Percentiles rank a stretch among this genome's conserved stretches.
Conservation (phyloP, 2,113 vertebrate genomes). For the Amblyornis subalaris region DNA sequence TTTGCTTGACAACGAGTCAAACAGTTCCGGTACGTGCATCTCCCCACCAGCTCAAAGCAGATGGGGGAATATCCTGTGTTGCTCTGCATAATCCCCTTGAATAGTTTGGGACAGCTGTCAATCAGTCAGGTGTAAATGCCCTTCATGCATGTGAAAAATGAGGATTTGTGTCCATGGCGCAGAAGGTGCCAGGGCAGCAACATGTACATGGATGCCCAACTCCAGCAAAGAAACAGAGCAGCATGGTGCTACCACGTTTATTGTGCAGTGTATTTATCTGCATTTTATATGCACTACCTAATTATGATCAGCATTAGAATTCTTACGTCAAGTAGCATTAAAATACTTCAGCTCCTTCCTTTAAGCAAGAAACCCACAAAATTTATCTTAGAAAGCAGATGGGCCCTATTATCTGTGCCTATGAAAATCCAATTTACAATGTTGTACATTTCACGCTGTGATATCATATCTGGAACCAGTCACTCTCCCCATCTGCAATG, state of each 20-base stretch:
- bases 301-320: not conserved
- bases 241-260: not conserved
- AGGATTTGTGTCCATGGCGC: not conserved
- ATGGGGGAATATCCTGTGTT: not conserved
- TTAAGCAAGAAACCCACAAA: slow-evolving; percentile 57
- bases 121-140: slow-evolving; percentile 15
- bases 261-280: not conserved
- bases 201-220: accelerated
- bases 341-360: slow-evolving; percentile 38
- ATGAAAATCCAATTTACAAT: slow-evolving; percentile 79
- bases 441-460: slow-evolving; percentile 78
- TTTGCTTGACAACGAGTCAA: not conserved
- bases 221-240: not conserved
- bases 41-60: not conserved
- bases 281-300: not conserved
- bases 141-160: not conserved
- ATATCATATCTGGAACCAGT: slow-evolving; percentile 82
- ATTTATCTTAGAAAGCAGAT: slow-evolving; percentile 74
- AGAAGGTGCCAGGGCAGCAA: not conserved
- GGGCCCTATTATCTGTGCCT: slow-evolving; percentile 72
- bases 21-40: not conserved
- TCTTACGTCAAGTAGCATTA: slow-evolving; percentile 23
- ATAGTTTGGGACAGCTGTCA: slow-evolving; percentile 2
- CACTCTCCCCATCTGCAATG: slow-evolving; percentile 77
- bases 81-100: not conserved